phyloP scores from a whole-genome alignment of 2,888 invertebrate genomes.

The Schizotus pectinicornis region DNA sequence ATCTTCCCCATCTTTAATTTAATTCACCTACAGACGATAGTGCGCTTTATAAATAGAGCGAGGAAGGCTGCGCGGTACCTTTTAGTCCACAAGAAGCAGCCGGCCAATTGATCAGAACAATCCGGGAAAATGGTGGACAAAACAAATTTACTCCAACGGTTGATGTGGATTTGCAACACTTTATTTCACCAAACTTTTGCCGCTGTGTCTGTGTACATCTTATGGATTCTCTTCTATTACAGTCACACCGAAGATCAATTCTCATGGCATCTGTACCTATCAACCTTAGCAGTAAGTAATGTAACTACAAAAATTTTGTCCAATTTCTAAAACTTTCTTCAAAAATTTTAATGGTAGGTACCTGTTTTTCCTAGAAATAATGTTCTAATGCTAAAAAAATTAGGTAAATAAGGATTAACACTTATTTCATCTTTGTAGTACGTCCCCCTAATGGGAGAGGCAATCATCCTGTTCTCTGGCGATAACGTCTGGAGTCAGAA shows the following conservation, averaged over 20 bases:
- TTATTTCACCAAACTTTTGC: constrained; percentile 45
- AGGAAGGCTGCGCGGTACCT: neutral
- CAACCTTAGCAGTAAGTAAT: constrained; percentile 46
- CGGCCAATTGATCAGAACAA: neutral
- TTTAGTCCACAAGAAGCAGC: constrained; percentile 9
- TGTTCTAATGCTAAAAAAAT: no score
- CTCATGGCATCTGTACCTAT: constrained; percentile 44
- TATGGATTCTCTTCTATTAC: constrained; percentile 43
- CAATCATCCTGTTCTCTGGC: constrained; percentile 43
- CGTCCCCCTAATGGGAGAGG: constrained; percentile 47
- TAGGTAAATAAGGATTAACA: no score
- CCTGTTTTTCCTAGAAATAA: no score
- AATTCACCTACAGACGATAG: neutral
- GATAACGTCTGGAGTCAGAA: constrained; percentile 43
- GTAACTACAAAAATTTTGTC: no score
- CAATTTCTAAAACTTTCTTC: neutral
- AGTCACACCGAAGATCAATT: constrained; percentile 27
- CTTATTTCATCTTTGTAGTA: constrained; percentile 38
- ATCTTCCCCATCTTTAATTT: neutral
- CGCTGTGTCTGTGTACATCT: constrained; percentile 39
- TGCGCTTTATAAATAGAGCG: neutral
- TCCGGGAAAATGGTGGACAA: constrained; percentile 13
- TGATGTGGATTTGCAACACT: constrained; percentile 38
- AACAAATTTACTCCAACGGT: constrained; percentile 27
- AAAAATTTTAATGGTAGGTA: constrained; percentile 6